Base-by-base conservation (phyloP, 1,140 invertebrate genomes). In the Nasonia giraulti region DNA sequence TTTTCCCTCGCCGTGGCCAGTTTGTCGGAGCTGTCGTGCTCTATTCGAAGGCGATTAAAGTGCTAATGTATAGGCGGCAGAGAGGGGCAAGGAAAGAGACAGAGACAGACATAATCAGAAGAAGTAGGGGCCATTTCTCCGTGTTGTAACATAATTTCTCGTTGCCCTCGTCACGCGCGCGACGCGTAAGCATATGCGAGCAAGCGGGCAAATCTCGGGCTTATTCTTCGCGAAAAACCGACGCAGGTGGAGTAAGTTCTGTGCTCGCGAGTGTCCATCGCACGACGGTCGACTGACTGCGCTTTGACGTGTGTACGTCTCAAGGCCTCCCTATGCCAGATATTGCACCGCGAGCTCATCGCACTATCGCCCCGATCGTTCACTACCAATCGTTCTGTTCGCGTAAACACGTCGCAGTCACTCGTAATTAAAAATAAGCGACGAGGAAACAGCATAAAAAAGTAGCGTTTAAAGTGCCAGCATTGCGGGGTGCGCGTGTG, bases 71-170 rank as follows among this genome's bases (percentile, higher is more conserved):
- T 2, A 7, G 37, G 76, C 47, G 10, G n/a, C 7, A 31, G 23
- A 50, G 76, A 78, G 23, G 50, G 47, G 23, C 12, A 68, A 68
- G 55, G 37, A 69, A 20, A 80, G 33, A 27, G 40, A 75, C 37
- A 44, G 73, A 44, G 33, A 40, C 12, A 44, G 73, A 44, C 14
- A 50, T 20, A 44, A 27, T 62, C 55, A 12, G 17, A 55, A 55
- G 14, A 55, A 62, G 55, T 62, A 62, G 55, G 55, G 50, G 20
- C 55, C 55, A 62, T 62, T 62, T 62, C 55, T 62, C 55, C 55
- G 55, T 20, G 37, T 23, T 44, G 33, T 68, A 37, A 68, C 33
- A 66, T 68, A 69, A 80, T 68, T 40, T 80, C 50, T 23, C 77
- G 27, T 33, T 66, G 62, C 33, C 66, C 33, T 80, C 20, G 78